Evolutionary conservation across 2,888 invertebrate species (phyloP).

Genomic region (Kryphioiulus occultus): DNA sequence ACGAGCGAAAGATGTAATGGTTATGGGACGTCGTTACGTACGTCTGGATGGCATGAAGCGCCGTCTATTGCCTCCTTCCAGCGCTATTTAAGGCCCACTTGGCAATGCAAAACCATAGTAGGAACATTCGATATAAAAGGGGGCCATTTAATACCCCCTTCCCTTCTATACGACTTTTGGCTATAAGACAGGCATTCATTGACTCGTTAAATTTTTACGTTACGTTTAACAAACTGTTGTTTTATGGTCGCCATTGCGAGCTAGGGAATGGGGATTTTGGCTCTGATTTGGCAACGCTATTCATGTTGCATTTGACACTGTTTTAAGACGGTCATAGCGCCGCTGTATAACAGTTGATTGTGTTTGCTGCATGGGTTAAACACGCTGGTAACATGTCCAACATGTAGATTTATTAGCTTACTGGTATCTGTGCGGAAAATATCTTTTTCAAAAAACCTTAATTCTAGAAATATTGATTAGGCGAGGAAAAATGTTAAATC

Average conservation of each 20-base stretch:
- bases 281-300: neutral
- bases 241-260: neutral
- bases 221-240: neutral
- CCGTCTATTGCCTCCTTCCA: neutral
- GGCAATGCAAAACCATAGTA: neutral
- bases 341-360: too few species aligned
- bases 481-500: neutral
- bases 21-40: neutral
- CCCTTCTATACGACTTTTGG: neutral
- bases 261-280: neutral
- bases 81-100: neutral
- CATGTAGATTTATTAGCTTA: neutral
- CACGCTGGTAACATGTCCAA: too few species aligned
- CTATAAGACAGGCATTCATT: neutral
- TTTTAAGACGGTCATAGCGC: too few species aligned
- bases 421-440: neutral
- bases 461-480: neutral
- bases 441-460: neutral
- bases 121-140: neutral
- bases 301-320: too few species aligned
- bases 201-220: neutral
- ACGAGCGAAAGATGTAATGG: neutral
- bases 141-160: neutral
- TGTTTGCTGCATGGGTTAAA: too few species aligned
- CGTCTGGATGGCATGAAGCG: neutral